These are phyloP conservation scores for Peromyscus maniculatus DNA, from an alignment of 2,113 vertebrate species.

Conservation along the genomic window DNA sequence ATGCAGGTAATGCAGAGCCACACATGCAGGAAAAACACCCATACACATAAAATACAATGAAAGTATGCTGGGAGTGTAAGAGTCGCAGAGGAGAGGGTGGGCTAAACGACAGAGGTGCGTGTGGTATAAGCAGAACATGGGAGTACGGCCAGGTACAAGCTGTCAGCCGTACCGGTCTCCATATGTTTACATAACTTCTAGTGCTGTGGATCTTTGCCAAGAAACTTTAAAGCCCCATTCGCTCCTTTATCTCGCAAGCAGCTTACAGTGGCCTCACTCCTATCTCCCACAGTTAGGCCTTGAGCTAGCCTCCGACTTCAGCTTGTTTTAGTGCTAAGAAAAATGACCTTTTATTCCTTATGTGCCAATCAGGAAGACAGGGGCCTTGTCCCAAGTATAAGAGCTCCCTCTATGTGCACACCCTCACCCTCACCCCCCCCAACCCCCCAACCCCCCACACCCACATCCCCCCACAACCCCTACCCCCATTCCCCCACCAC, in stretches of 20 bases:
- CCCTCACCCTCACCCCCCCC: too few relatives aligned
- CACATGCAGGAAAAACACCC: not conserved
- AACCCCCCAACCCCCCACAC: not conserved
- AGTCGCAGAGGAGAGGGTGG: not conserved
- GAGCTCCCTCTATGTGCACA: not conserved
- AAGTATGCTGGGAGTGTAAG: not conserved
- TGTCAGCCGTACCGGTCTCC: not conserved
- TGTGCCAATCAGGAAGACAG: not conserved
- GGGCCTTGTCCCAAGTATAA: not conserved
- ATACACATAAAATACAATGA: not conserved
- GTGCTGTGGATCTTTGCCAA: not conserved
- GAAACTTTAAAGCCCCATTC: not conserved
- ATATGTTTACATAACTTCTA: slow-evolving; percentile 2
- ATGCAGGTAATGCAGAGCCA: not conserved
- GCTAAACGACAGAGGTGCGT: not conserved
- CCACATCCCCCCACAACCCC: too few relatives aligned
- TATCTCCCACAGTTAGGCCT: not conserved
- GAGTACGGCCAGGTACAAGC: not conserved
- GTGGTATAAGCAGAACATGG: not conserved
- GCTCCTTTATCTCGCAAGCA: not conserved
- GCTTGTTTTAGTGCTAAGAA: not conserved
- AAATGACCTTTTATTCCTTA: not conserved
- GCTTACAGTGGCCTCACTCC: not conserved
- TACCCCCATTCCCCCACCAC: too few relatives aligned
- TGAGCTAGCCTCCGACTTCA: not conserved